Evolutionary conservation across 2,888 invertebrate species (phyloP).

Genomic region (Cistogaster globosa): DNA sequence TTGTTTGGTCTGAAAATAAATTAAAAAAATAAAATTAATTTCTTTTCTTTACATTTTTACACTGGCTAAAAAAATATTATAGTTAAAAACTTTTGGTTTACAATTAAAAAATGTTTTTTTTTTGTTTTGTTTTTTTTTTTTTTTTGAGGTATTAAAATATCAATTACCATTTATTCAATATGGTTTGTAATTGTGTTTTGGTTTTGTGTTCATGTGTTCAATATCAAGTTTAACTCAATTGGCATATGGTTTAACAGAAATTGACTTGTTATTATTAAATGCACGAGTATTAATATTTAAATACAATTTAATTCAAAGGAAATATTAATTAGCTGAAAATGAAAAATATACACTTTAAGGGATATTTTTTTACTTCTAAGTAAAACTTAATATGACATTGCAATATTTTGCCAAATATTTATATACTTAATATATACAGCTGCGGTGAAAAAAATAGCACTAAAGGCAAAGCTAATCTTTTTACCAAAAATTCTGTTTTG

Average conservation of each 20-base stretch:
- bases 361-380: not conserved
- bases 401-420: too few relatives aligned
- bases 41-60: slow-evolving; percentile 45
- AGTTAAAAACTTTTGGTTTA: slow-evolving; percentile 27
- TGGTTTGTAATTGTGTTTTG: slow-evolving; percentile 45
- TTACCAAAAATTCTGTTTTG: too few relatives aligned
- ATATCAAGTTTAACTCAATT: slow-evolving; percentile 39
- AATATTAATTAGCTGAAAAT: slow-evolving; percentile 41
- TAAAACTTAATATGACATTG: not conserved
- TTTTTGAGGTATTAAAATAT: slow-evolving; percentile 48
- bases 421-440: too few relatives aligned
- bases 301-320: slow-evolving; percentile 46
- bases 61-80: slow-evolving; percentile 62
- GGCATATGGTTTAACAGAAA: slow-evolving; percentile 49
- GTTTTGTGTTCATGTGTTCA: slow-evolving; percentile 26
- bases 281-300: not conserved
- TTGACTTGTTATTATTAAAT: slow-evolving; percentile 12
- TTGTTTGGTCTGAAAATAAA: slow-evolving; percentile 58
- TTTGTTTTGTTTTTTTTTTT: too few relatives aligned
- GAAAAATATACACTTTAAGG: not conserved
- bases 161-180: slow-evolving; percentile 58
- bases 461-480: too few relatives aligned
- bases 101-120: slow-evolving; percentile 15
- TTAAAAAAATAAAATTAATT: not conserved
- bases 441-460: too few relatives aligned